Conservation (phyloP, 2,888 invertebrate genomes). For the Clostera curtula region DNA sequence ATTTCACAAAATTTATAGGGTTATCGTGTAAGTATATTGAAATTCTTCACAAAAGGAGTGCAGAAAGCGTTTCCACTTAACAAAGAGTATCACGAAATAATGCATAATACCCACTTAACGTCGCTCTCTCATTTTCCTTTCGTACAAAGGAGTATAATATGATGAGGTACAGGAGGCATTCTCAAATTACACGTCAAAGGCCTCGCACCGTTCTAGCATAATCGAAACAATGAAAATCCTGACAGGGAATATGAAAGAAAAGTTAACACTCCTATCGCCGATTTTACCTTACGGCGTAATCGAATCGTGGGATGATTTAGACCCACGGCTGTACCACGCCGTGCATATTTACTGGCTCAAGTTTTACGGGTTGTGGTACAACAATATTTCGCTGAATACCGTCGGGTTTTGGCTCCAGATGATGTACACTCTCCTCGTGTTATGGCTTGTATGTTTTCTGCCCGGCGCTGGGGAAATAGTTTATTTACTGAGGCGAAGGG, state of each 20-base stretch:
- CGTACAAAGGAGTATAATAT: conserved; percentile 34
- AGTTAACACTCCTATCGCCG: conserved; percentile 31
- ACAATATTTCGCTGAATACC: conserved; percentile 37
- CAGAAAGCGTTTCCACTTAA: conserved; percentile 42
- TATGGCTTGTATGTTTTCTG: conserved; percentile 65
- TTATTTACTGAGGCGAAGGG: conserved; percentile 79
- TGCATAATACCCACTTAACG: conserved; percentile 47
- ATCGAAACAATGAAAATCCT: conserved; percentile 34
- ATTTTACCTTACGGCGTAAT: conserved; percentile 54
- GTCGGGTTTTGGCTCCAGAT: conserved; percentile 51
- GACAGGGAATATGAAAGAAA: conserved; percentile 36
- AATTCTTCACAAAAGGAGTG: conserved; percentile 4
- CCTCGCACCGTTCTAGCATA: conserved; percentile 22
- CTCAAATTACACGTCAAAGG: conserved; percentile 38
- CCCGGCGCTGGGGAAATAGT: conserved; percentile 77
- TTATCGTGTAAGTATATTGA: not conserved
- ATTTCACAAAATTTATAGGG: too few relatives aligned
- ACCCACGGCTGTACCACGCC: conserved; percentile 57
- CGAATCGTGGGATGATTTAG: conserved; percentile 56
- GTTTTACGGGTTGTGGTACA: conserved; percentile 69
- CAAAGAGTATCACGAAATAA: conserved; percentile 38
- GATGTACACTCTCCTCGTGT: conserved; percentile 44
- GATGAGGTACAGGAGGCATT: conserved; percentile 42
- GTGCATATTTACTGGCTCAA: conserved; percentile 69
- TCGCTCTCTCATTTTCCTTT: conserved; percentile 35